phyloP scores from a whole-genome alignment of 2,888 invertebrate species.

The Xanthorhoe designata region DNA sequence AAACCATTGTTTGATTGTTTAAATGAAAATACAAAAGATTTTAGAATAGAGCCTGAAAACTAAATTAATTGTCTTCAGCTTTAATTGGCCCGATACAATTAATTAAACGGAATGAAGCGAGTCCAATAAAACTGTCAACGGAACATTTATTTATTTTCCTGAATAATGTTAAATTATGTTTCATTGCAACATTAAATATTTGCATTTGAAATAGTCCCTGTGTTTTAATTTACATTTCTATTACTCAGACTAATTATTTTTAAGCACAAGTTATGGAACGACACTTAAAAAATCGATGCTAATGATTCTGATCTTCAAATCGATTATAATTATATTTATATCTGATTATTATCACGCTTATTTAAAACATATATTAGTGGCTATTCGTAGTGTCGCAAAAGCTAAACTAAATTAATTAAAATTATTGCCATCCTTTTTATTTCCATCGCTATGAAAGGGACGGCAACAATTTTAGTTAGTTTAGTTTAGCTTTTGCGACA shows the following conservation, averaged over 20 bases:
- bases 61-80: constrained; percentile 37
- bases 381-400: no score
- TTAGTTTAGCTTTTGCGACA: no score
- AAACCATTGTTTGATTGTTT: background rate
- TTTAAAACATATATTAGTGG: no score
- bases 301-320: no score
- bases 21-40: constrained; percentile 5
- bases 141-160: constrained; percentile 32
- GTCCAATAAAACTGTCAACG: constrained; percentile 43
- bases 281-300: no score
- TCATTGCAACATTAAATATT: constrained; percentile 21
- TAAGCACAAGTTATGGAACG: background rate
- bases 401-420: no score
- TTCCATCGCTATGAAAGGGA: no score
- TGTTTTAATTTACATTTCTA: background rate
- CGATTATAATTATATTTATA: no score
- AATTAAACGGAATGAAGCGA: constrained; percentile 41
- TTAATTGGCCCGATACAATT: constrained; percentile 39
- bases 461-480: no score
- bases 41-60: constrained; percentile 18
- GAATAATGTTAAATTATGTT: constrained; percentile 30
- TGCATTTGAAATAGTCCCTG: background rate
- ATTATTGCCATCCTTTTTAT: no score
- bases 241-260: background rate
- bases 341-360: no score